These are phyloP conservation scores for Mesorhabditis sp. DNA, from an alignment of 2,888 invertebrate genomes.

Conservation along the genomic window DNA sequence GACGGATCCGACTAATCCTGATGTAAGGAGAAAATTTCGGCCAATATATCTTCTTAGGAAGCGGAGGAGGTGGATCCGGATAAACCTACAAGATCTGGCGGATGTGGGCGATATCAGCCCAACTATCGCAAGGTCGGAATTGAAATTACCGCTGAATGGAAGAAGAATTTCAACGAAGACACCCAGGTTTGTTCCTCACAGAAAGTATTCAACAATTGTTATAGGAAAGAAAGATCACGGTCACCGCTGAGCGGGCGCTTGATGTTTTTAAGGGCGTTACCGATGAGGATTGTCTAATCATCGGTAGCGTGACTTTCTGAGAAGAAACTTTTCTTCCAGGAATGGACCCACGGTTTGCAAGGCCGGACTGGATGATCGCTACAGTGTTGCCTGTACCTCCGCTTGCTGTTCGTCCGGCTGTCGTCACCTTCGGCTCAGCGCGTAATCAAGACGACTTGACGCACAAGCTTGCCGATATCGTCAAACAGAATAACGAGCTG, in stretches of 20 bases:
- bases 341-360: conserved; percentile 82
- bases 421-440: conserved; percentile 98
- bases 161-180: neutral
- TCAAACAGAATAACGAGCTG: conserved; percentile 94
- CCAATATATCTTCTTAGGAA: conserved; percentile 15
- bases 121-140: conserved; percentile 82
- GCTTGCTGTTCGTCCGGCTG: conserved; percentile 89
- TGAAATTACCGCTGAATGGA: conserved; percentile 84
- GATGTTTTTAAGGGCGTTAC: conserved; percentile 89
- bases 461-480: conserved; percentile 95
- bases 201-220: conserved; percentile 6
- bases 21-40: conserved; percentile 3
- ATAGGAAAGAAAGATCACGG: conserved; percentile 79
- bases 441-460: conserved; percentile 96
- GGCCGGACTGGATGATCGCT: conserved; percentile 99
- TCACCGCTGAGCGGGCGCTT: conserved; percentile 92
- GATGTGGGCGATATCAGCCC: conserved; percentile 96
- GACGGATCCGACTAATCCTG: conserved; percentile 68
- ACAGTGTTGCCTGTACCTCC: conserved; percentile 97
- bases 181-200: neutral
- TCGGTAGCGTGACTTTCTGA: conserved; percentile 24
- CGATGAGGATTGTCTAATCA: conserved; percentile 89
- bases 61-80: conserved; percentile 35
- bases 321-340: conserved; percentile 63
- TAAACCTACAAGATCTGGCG: conserved; percentile 76